phyloP scores from a whole-genome alignment of 1,140 invertebrate species.

The Harpegnathos saltator region DNA sequence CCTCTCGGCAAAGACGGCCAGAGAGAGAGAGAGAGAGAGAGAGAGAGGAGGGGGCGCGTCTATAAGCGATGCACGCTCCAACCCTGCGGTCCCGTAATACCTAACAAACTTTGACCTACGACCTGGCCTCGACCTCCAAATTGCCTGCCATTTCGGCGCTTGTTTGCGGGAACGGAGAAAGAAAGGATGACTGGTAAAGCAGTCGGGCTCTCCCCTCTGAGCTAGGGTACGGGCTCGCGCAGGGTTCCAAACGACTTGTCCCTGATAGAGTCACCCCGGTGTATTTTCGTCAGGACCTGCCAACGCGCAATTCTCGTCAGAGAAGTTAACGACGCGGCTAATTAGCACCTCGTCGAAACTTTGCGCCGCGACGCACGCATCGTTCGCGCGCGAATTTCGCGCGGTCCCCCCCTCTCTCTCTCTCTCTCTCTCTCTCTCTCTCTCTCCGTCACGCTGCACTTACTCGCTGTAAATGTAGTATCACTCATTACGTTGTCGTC shows the following conservation, averaged over 20 bases:
- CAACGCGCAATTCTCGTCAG: slow-evolving; percentile 6
- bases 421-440: neutral
- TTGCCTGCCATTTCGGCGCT: slow-evolving; percentile 52
- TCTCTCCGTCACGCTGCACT: slow-evolving; percentile 3
- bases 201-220: slow-evolving; percentile 49
- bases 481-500: neutral
- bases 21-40: too few species aligned
- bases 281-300: slow-evolving; percentile 31
- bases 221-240: slow-evolving; percentile 45
- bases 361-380: neutral
- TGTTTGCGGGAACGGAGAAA: slow-evolving; percentile 44
- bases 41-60: too few species aligned
- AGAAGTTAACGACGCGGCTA: slow-evolving; percentile 46
- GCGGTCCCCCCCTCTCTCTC: neutral
- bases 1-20: too few species aligned
- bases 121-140: slow-evolving; percentile 54
- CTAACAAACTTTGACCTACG: slow-evolving; percentile 51
- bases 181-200: slow-evolving; percentile 62
- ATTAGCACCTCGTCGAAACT: slow-evolving; percentile 22
- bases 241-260: slow-evolving; percentile 59
- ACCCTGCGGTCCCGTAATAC: slow-evolving; percentile 22
- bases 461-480: neutral
- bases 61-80: slow-evolving; percentile 31
- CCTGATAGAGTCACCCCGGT: slow-evolving; percentile 37
- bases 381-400: neutral